Evolutionary conservation across 2,113 vertebrate genomes (phyloP).

Genomic region (Gavia stellata): DNA sequence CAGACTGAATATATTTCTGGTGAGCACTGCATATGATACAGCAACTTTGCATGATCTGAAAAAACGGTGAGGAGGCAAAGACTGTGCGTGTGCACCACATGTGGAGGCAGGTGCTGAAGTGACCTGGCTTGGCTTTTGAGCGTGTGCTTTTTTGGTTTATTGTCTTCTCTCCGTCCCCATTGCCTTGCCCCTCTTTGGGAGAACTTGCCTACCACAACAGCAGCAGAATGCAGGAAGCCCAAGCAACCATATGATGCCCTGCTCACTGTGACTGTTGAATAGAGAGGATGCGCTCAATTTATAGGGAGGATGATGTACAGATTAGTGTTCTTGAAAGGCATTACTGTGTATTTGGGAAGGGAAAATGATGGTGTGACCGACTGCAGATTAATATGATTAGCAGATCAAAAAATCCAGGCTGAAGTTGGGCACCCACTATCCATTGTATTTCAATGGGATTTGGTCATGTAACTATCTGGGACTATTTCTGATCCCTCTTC

Average conservation of each 20-base stretch:
- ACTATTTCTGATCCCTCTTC: not conserved
- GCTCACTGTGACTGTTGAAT: not conserved
- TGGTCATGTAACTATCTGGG: not conserved
- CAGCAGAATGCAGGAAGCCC: not conserved
- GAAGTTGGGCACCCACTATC: not conserved
- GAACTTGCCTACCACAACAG: not conserved
- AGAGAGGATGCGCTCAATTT: not conserved
- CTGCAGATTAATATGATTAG: not conserved
- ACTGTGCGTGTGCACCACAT: rapidly evolving
- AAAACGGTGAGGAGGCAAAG: not conserved
- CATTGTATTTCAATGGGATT: not conserved
- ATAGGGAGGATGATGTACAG: not conserved
- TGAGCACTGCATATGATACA: rapidly evolving
- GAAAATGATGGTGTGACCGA: not conserved
- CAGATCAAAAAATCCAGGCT: not conserved
- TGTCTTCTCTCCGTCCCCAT: rapidly evolving
- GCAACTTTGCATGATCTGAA: not conserved
- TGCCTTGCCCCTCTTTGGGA: not conserved
- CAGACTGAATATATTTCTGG: rapidly evolving
- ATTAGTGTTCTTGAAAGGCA: not conserved
- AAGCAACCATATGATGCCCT: not conserved
- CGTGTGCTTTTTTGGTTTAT: not conserved
- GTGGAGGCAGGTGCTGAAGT: not conserved
- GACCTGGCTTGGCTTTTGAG: not conserved
- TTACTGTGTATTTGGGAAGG: not conserved